Conservation (phyloP, 2,888 invertebrate species). For the Trissoscelio sp. region DNA sequence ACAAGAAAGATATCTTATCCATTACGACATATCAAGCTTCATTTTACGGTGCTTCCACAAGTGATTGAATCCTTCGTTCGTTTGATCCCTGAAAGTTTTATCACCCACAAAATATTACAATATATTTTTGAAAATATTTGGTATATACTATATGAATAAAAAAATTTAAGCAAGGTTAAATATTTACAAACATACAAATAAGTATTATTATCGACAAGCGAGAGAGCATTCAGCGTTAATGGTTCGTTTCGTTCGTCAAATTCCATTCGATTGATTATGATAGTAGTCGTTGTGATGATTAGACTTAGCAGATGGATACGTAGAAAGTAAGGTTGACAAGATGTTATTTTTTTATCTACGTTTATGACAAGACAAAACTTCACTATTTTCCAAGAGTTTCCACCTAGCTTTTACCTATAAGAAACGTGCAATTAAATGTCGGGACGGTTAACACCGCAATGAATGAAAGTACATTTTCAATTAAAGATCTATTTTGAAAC, state of each 20-base stretch:
- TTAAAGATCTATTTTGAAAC: constrained; percentile 58
- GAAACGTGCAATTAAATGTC: constrained; percentile 25
- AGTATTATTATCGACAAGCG: constrained; percentile 22
- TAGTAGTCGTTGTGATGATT: constrained; percentile 59
- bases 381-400: too few relatives aligned
- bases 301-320: constrained; percentile 41
- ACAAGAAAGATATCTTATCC: constrained; percentile 47
- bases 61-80: constrained; percentile 58
- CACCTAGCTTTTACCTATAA: constrained; percentile 13
- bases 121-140: constrained; percentile 65
- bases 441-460: background rate
- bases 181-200: constrained; percentile 58
- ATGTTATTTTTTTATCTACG: constrained; percentile 53
- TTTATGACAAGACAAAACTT: too few relatives aligned
- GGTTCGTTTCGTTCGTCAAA: constrained; percentile 35
- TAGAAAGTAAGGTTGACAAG: constrained; percentile 35
- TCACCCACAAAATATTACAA: constrained; percentile 56
- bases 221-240: constrained; percentile 35
- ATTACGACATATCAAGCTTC: constrained; percentile 63
- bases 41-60: constrained; percentile 64
- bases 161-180: constrained; percentile 50
- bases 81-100: constrained; percentile 53
- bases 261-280: constrained; percentile 53
- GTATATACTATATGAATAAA: constrained; percentile 58
- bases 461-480: constrained; percentile 62